These are phyloP conservation scores for Anser cygnoides DNA, from an alignment of 2,113 vertebrate species.

Conservation along the genomic window DNA sequence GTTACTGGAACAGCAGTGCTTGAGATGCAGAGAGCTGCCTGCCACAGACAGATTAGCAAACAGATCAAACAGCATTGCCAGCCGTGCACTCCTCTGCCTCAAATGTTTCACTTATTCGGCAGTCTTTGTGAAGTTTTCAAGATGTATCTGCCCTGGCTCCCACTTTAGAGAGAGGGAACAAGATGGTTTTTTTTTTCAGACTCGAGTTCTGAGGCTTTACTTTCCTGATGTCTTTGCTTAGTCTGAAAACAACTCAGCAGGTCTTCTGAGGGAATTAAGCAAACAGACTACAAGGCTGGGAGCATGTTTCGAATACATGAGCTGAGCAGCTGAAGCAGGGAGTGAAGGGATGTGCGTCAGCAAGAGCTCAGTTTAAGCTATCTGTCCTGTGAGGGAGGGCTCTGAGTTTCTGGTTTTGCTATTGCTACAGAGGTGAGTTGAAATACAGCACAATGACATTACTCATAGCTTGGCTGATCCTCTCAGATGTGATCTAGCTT, in stretches of 20 bases:
- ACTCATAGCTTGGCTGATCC: neutral
- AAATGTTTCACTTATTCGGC: neutral
- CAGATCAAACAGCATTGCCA: neutral
- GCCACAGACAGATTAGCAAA: neutral
- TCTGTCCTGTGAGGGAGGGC: neutral
- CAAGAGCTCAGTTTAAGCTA: neutral
- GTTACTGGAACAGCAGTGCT: neutral
- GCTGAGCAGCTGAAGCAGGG: neutral
- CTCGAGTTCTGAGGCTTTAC: slow-evolving; percentile 8
- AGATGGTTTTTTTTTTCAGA: neutral
- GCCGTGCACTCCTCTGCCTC: neutral
- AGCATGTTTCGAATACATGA: neutral
- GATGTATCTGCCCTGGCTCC: neutral
- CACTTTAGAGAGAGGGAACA: neutral
- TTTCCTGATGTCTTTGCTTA: slow-evolving; percentile 15
- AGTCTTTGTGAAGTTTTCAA: neutral
- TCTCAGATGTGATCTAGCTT: neutral
- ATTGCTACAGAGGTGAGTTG: neutral
- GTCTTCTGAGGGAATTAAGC: neutral
- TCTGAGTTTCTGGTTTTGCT: neutral
- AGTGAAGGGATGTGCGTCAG: neutral
- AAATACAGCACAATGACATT: neutral
- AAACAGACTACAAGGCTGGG: neutral
- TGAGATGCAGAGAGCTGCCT: neutral
- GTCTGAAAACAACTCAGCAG: neutral